These are phyloP conservation scores for Leptura quadrifasciata DNA, from an alignment of 2,888 invertebrate genomes.

Conservation along the genomic window DNA sequence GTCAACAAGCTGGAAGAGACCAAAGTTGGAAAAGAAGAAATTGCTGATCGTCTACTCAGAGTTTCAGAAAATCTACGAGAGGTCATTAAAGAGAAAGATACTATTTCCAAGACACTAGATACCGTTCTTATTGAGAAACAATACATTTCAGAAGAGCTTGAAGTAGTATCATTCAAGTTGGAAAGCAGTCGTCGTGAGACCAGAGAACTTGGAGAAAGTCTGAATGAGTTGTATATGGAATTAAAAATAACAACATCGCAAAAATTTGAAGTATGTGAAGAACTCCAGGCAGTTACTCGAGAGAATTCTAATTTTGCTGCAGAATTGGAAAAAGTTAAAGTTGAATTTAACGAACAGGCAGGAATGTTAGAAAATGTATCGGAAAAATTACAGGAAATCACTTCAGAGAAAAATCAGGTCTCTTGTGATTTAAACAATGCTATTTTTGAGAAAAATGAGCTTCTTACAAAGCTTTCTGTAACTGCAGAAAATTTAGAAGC, in stretches of 20 bases:
- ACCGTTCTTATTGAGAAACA: background rate
- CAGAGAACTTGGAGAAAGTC: constrained; percentile 24
- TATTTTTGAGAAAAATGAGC: constrained; percentile 1
- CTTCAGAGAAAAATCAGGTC: background rate
- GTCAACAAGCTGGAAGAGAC: constrained; percentile 23
- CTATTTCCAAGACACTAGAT: background rate
- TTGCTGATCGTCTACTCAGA: constrained; percentile 18
- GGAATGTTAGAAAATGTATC: background rate
- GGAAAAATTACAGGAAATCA: background rate
- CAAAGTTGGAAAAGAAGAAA: constrained; percentile 2
- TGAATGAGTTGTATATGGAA: constrained; percentile 5
- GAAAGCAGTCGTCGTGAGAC: background rate
- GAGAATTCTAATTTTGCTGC: background rate
- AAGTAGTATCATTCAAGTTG: background rate
- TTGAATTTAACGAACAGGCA: background rate
- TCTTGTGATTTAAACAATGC: background rate
- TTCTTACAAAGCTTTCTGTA: constrained; percentile 37
- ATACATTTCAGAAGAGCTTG: background rate
- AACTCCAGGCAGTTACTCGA: constrained; percentile 40
- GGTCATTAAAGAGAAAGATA: background rate
- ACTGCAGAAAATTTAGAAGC: constrained; percentile 46
- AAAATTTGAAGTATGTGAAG: constrained; percentile 34
- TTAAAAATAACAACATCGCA: constrained; percentile 29
- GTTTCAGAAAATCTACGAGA: background rate
- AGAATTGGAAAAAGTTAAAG: background rate